Conservation (phyloP, 2,888 invertebrate species). For the Urechis unicinctus region DNA sequence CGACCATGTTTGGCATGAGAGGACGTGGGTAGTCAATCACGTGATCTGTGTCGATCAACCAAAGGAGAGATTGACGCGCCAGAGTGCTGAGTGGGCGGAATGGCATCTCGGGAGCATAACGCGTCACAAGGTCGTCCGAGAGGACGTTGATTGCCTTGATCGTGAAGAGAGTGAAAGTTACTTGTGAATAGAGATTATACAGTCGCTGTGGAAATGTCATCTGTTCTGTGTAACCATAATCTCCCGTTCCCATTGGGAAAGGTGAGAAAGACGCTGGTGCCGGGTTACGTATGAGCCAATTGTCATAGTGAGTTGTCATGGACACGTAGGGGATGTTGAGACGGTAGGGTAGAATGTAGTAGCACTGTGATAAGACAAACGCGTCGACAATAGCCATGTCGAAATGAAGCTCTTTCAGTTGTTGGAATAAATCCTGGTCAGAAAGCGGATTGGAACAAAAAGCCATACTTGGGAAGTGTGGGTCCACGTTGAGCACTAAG, state of each 20-base stretch:
- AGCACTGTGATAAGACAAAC: slow-evolving; percentile 10
- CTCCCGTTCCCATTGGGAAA: slow-evolving; percentile 1
- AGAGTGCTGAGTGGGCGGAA: no score
- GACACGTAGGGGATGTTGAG: slow-evolving; percentile 13
- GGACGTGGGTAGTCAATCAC: no score
- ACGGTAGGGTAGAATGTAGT: slow-evolving; percentile 6
- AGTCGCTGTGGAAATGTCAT: slow-evolving; percentile 15
- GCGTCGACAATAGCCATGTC: slow-evolving; percentile 14
- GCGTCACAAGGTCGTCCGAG: slow-evolving; percentile 5
- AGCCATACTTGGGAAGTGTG: no score
- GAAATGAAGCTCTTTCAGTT: slow-evolving; percentile 2
- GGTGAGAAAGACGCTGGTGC: slow-evolving; percentile 13
- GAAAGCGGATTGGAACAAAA: slow-evolving; percentile 12
- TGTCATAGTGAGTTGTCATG: slow-evolving; percentile 11
- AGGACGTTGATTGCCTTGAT: no score
- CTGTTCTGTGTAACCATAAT: slow-evolving; percentile 2
- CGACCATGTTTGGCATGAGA: no score
- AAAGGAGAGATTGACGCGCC: no score
- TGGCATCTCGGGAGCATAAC: no score
- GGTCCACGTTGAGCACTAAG: no score
- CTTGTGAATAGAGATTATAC: slow-evolving; percentile 6
- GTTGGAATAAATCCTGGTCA: slow-evolving; percentile 4
- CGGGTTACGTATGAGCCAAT: slow-evolving; percentile 13
- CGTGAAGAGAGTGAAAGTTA: no score
- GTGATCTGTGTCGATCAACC: no score